Evolutionary conservation across 2,113 vertebrate species (phyloP).

Genomic region (Stomatorhinus ivindoensis): DNA sequence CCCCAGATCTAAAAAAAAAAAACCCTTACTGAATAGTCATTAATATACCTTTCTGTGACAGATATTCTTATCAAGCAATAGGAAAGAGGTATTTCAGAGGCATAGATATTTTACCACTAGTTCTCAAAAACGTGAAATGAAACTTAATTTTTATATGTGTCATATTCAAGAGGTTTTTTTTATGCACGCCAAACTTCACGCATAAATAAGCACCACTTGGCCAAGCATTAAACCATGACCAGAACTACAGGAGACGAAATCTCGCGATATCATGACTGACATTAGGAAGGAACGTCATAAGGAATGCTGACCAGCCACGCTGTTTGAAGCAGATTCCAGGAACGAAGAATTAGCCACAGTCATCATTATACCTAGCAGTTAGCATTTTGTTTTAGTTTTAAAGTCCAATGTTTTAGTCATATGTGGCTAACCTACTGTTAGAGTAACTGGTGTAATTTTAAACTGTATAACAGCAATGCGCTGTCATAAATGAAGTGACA

Average conservation of each 20-base stretch:
- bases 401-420: background rate
- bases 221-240: background rate
- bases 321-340: background rate
- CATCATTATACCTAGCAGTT: background rate
- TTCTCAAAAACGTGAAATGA: background rate
- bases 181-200: background rate
- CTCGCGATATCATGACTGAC: background rate
- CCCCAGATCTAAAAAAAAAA: background rate
- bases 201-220: background rate
- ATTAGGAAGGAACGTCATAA: background rate
- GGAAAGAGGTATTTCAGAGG: background rate
- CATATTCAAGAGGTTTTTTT: background rate
- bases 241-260: background rate
- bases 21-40: background rate
- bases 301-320: background rate
- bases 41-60: background rate
- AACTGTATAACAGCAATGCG: background rate
- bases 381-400: background rate
- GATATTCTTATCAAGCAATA: background rate
- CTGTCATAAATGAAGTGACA: background rate
- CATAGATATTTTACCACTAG: background rate
- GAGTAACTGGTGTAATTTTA: background rate
- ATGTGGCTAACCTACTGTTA: background rate
- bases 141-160: background rate
- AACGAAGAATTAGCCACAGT: background rate